Conservation (phyloP, 2,113 vertebrate genomes). For the Brachyistius frenatus region DNA sequence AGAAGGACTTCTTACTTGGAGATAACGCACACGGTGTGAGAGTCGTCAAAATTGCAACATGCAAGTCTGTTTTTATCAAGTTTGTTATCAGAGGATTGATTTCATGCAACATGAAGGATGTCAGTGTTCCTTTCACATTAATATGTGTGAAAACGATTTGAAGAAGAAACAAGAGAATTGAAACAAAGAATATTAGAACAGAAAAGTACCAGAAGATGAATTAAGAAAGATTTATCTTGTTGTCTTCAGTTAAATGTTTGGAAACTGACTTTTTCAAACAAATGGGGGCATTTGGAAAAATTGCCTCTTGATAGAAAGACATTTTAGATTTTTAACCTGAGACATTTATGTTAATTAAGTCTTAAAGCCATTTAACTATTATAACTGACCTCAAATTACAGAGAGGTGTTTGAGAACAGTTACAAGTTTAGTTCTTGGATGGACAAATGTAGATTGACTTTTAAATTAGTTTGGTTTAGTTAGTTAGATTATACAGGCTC, state of each 20-base stretch:
- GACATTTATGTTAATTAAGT: too few relatives aligned
- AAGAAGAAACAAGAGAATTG: neutral
- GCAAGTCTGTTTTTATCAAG: neutral
- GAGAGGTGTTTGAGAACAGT: neutral
- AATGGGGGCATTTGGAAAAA: neutral
- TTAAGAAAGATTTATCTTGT: neutral
- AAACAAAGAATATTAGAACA: neutral
- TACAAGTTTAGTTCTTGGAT: neutral
- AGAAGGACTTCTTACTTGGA: slow-evolving; percentile 9
- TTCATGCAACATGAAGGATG: neutral
- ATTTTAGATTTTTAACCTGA: neutral
- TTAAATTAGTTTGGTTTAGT: too few relatives aligned
- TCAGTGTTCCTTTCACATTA: neutral
- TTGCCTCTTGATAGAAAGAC: rapidly evolving
- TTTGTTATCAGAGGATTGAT: neutral
- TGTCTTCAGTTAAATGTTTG: neutral
- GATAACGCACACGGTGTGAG: neutral
- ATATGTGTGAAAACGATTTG: neutral
- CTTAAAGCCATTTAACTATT: neutral
- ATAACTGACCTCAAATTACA: neutral
- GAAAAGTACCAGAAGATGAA: neutral
- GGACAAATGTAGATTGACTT: too few relatives aligned
- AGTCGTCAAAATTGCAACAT: neutral
- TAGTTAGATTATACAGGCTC: too few relatives aligned
- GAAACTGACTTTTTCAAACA: neutral